Evolutionary conservation across 2,888 invertebrate genomes (phyloP).

Genomic region (Drosophila paracracens): DNA sequence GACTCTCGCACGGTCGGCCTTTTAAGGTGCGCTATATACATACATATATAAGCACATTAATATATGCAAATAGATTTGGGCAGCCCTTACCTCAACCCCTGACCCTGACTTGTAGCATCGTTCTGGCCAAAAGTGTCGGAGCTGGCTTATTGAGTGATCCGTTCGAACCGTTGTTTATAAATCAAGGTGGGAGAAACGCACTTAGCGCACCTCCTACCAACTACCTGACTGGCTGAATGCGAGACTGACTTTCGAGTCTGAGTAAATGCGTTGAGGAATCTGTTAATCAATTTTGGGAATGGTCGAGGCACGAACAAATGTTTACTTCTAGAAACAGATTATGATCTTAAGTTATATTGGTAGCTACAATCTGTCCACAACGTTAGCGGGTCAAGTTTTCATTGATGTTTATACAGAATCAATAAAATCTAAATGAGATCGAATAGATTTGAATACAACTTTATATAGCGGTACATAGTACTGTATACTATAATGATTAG

Average conservation of each 20-base stretch:
- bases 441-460: not conserved
- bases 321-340: slow-evolving; percentile 11
- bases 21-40: slow-evolving; percentile 57
- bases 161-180: slow-evolving; percentile 54
- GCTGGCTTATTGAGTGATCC: slow-evolving; percentile 71
- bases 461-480: not conserved
- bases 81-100: slow-evolving; percentile 26
- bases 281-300: slow-evolving; percentile 28
- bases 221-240: slow-evolving; percentile 11
- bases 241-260: not conserved
- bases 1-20: slow-evolving; percentile 37
- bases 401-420: not conserved
- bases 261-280: slow-evolving; percentile 9
- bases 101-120: slow-evolving; percentile 16
- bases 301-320: slow-evolving; percentile 11
- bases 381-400: not conserved
- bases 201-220: slow-evolving; percentile 2
- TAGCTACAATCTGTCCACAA: slow-evolving; percentile 9
- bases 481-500: not conserved
- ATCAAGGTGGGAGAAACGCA: slow-evolving; percentile 38
- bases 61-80: slow-evolving; percentile 60
- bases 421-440: not conserved
- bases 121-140: slow-evolving; percentile 28
- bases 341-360: slow-evolving; percentile 15
- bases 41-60: slow-evolving; percentile 21